phyloP scores from a whole-genome alignment of 2,113 vertebrate genomes.

The Vulpes vulpes region DNA sequence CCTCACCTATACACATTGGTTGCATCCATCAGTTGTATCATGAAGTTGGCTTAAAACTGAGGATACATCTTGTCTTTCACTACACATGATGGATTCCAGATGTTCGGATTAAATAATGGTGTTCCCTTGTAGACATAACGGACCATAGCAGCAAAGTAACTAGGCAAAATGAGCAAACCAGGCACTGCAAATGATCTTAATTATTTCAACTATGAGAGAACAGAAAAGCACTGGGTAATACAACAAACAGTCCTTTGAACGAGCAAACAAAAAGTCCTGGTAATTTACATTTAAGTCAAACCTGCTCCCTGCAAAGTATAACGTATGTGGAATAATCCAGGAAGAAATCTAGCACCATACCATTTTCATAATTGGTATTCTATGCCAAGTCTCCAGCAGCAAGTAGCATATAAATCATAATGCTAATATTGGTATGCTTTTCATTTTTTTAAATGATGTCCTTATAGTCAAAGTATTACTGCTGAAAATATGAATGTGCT shows the following conservation, averaged over 20 bases:
- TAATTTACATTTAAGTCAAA: constrained; percentile 71
- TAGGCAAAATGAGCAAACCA: constrained; percentile 84
- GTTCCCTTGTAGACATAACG: constrained; percentile 85
- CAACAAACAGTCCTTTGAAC: constrained; percentile 79
- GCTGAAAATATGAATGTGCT: constrained; percentile 51
- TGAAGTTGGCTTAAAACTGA: constrained; percentile 82
- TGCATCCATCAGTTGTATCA: constrained; percentile 85
- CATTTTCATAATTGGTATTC: constrained; percentile 69
- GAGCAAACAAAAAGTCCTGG: constrained; percentile 74
- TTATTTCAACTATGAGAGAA: constrained; percentile 78
- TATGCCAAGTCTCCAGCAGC: constrained; percentile 37
- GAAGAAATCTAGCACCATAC: constrained; percentile 73
- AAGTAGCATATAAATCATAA: constrained; percentile 52
- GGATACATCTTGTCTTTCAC: constrained; percentile 87
- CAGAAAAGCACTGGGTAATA: constrained; percentile 68
- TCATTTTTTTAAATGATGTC: constrained; percentile 38
- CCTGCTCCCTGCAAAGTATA: constrained; percentile 57
- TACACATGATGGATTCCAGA: constrained; percentile 87
- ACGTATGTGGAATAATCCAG: constrained; percentile 57
- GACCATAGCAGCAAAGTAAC: constrained; percentile 82
- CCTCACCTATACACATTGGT: constrained; percentile 77
- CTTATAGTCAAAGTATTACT: constrained; percentile 43
- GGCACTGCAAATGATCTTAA: constrained; percentile 84
- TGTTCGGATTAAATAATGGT: constrained; percentile 82
- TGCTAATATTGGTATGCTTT: constrained; percentile 61